Base-by-base conservation (phyloP, 2,888 invertebrate genomes). In the Drosophila nr. perissopoda region DNA sequence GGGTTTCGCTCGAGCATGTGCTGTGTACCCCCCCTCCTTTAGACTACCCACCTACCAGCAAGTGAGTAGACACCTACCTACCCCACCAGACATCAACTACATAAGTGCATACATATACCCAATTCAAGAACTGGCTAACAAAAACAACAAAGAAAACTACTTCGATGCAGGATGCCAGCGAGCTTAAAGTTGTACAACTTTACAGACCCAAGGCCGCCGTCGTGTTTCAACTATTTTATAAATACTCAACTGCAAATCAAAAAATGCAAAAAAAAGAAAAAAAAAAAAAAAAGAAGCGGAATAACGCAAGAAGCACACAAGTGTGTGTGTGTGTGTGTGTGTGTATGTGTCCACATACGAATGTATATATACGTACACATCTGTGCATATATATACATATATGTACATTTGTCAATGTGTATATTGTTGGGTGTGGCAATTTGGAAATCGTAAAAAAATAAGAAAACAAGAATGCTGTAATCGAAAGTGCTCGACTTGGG, bases 21-120 rank as follows among this genome's bases (percentile, higher is more conserved):
- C 38, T 42, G 34, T n/a, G 25, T 25, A 11, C 48, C 34, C 67
- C 21, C 25, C 29, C 51, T 10, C 2, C 27, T 36, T 11, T 13
- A 11, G 33, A 10, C 13, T 18, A 3, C 29, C 21, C 11, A 33
- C 49, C 33, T 4, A 25, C 46, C 46, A 46, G 7, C 16, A 4
- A 46, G 7, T 13, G 21, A 46, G 46, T 13, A 21, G 1, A 29
- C 52, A 16, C 16, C 48, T 40, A 46, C 16, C 46, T 29, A 21
- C 11, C n/a, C n/a, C 66, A 85, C 85, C 82, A 81, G 84, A 82
- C 79, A 73, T 70, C 69, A 57, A 64, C 42, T 49, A 70, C 27
- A 27, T 18, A 46, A 16, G 25, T 25, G 4, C 7, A 16, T 16
- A 73, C 10, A 27, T 10, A 27, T 54, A 56, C 29, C n/a, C 40